A percentile compares a stretch with the other conserved stretches of the same genome.
phyloP scores from a whole-genome alignment of 1,140 invertebrate genomes.

The Drosophila varians region DNA sequence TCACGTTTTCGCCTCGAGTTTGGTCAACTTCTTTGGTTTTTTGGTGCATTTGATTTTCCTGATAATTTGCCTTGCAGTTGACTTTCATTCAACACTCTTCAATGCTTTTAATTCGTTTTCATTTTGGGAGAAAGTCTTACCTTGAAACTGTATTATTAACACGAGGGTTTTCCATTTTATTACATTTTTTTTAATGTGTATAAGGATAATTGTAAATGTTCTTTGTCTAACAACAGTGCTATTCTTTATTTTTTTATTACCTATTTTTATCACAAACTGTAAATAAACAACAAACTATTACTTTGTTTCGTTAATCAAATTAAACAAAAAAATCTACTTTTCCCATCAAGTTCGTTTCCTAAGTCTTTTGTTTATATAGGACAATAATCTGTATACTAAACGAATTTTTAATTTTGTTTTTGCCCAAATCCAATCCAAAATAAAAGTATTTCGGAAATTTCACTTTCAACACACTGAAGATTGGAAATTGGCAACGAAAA shows the following conservation, averaged over 20 bases:
- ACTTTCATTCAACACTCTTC: conserved; percentile 7
- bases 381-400: neutral
- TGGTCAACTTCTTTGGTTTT: neutral
- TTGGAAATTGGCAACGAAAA: neutral
- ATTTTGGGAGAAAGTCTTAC: conserved; percentile 56
- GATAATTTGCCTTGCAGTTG: conserved; percentile 29
- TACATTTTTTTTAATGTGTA: too few relatives aligned
- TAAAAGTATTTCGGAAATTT: neutral
- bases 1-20: conserved; percentile 12
- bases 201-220: too few relatives aligned
- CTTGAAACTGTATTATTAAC: conserved; percentile 43
- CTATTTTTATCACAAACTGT: too few relatives aligned
- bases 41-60: conserved; percentile 20
- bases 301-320: neutral
- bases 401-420: neutral
- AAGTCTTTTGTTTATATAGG: conserved; percentile 50
- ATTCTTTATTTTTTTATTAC: neutral
- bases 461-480: conserved; percentile 17
- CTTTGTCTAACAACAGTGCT: conserved; percentile 3
- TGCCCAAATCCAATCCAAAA: neutral
- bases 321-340: neutral
- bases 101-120: conserved; percentile 22
- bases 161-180: conserved; percentile 35
- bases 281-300: too few relatives aligned
- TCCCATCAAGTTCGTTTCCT: conserved; percentile 43